Evolutionary conservation across 2,113 vertebrate genomes (phyloP).

Genomic region (Ageneiosus marmoratus): DNA sequence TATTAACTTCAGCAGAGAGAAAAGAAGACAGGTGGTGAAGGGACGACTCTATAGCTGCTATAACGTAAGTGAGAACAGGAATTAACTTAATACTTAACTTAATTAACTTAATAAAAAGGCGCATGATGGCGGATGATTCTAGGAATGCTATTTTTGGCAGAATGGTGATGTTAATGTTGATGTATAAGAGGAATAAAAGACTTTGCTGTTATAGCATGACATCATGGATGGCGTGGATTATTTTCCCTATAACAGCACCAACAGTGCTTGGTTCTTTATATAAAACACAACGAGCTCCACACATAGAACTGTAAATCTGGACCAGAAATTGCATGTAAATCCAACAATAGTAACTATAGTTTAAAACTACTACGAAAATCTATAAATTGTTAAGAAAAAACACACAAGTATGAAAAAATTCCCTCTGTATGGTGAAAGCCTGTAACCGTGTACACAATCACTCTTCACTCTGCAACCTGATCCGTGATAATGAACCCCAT

Average conservation of each 20-base stretch:
- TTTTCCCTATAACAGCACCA: background rate
- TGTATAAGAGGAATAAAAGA: background rate
- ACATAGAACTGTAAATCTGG: no score
- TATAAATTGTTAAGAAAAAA: no score
- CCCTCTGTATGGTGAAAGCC: constrained; percentile 30
- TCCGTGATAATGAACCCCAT: constrained; percentile 74
- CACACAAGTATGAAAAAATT: background rate
- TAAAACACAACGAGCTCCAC: background rate
- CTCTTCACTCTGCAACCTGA: constrained; percentile 68
- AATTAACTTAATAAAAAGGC: no score
- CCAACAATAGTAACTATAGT: background rate
- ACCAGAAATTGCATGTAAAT: background rate
- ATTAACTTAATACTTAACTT: no score
- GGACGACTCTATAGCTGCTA: background rate
- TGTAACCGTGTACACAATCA: constrained; percentile 41
- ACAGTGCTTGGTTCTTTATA: background rate
- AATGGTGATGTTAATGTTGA: no score
- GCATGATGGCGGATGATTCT: no score
- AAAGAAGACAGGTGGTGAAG: background rate
- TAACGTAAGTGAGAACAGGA: background rate
- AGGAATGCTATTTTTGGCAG: no score
- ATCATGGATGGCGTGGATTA: background rate
- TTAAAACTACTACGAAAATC: background rate
- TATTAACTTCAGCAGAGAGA: no score
- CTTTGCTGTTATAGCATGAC: background rate